Conservation (phyloP, 1,140 invertebrate species). For the Trypoxylus dichotomus region DNA sequence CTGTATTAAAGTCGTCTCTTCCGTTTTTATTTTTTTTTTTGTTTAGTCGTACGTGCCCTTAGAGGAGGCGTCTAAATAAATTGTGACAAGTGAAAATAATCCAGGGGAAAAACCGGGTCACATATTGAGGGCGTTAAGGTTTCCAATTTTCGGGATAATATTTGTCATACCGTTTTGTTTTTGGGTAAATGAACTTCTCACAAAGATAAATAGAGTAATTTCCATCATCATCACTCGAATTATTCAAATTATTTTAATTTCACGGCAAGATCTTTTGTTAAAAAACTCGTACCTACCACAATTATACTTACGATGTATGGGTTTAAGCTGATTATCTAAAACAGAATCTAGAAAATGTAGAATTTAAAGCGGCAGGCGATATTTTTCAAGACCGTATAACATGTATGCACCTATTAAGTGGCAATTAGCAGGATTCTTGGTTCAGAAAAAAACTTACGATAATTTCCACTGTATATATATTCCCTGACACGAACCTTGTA, state of each 20-base stretch:
- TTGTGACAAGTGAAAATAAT: background rate
- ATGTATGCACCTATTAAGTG: background rate
- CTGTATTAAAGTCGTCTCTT: constrained; percentile 14
- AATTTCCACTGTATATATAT: background rate
- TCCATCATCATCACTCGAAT: background rate
- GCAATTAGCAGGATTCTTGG: background rate
- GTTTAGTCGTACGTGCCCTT: background rate
- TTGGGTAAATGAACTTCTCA: background rate
- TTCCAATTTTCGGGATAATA: too few relatives aligned
- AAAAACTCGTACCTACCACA: background rate
- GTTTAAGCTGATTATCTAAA: background rate
- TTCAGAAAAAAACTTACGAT: background rate
- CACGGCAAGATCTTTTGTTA: background rate
- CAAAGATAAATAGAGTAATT: background rate
- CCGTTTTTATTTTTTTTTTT: constrained; percentile 11
- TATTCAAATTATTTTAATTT: constrained; percentile 1
- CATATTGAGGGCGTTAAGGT: background rate
- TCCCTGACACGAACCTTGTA: background rate
- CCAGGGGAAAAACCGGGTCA: background rate
- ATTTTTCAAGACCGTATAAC: background rate
- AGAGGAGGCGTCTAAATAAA: background rate
- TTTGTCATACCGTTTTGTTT: too few relatives aligned
- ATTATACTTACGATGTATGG: too few relatives aligned
- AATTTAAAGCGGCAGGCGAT: background rate
- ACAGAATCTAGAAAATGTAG: background rate